Evolutionary conservation across 1,140 invertebrate genomes (phyloP), one percentile per base, ranked within the genome.

Genomic region (Nixonia krombeini): DNA sequence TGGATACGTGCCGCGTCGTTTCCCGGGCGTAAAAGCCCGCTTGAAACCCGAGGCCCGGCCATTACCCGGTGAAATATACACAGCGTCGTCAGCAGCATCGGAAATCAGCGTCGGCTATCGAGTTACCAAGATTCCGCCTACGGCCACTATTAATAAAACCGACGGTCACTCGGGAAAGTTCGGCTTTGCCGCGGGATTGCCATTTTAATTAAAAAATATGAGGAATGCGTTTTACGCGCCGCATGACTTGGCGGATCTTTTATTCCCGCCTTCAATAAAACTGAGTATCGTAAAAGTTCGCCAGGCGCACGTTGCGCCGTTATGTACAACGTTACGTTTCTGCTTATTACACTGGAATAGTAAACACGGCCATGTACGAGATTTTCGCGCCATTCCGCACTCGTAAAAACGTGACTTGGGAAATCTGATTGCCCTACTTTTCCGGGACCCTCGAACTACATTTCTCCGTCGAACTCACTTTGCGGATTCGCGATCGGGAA

Each of bases 151-250:
- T n/a, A n/a, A n/a, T n/a, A n/a, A n/a, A n/a, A n/a, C n/a, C n/a
- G n/a, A n/a, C n/a, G n/a, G n/a, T n/a, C n/a, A n/a, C n/a, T n/a
- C n/a, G n/a, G n/a, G n/a, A n/a, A n/a, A n/a, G n/a, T n/a, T n/a
- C n/a, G n/a, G n/a, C n/a, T n/a, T n/a, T n/a, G n/a, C n/a, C n/a
- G n/a, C n/a, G n/a, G n/a, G n/a, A n/a, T n/a, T n/a, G n/a, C n/a
- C n/a, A n/a, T 58, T 69, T 69, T 63, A 61, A 63, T 62, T 68
- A 52, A 69, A 69, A 69, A 63, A 58, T 61, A 67, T 61, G 56
- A 35, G 9, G 37, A 66, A 67, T 55, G 45, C 21, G 49, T 45
- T 67, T 61, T 56, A 67, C 38, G 37, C 18, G 44, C 35, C 13
- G 35, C 50, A 15, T 49, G 52, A 56, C 47, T 57, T 64, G 51